Percentiles rank a stretch among this genome's conserved stretches.
phyloP scores from a whole-genome alignment of 92 coral and sea anemone genomes.

The Hydrozoanthus gracilis region DNA sequence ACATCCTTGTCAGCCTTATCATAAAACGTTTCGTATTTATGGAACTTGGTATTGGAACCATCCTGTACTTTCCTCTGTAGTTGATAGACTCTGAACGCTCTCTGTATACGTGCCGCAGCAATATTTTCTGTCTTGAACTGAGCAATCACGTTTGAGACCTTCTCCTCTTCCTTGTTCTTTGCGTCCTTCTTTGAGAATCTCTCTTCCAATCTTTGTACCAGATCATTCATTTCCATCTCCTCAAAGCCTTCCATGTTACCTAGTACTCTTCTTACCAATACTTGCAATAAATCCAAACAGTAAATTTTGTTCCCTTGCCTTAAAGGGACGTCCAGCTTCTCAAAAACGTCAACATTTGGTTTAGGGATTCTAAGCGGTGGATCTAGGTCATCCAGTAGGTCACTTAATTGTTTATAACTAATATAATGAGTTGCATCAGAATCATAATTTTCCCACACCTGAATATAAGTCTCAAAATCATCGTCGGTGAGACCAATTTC shows the following conservation, averaged over 20 bases:
- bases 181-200: conserved; percentile 71
- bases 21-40: conserved; percentile 69
- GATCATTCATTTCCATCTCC: conserved; percentile 77
- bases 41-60: conserved; percentile 72
- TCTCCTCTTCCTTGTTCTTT: conserved; percentile 62
- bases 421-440: conserved; percentile 88
- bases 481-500: conserved; percentile 97
- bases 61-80: conserved; percentile 65
- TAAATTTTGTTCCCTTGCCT: conserved; percentile 79
- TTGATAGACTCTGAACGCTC: conserved; percentile 81
- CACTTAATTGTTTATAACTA: conserved; percentile 77
- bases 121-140: conserved; percentile 62
- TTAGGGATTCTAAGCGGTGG: conserved; percentile 94
- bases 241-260: conserved; percentile 92
- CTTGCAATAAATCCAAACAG: conserved; percentile 92
- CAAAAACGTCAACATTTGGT: conserved; percentile 86
- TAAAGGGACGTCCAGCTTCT: conserved; percentile 78
- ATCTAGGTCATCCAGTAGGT: conserved; percentile 91
- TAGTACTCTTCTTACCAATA: conserved; percentile 79
- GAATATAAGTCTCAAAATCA: conserved; percentile 92
- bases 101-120: conserved; percentile 83
- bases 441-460: conserved; percentile 92
- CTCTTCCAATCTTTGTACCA: conserved; percentile 79
- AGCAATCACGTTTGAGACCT: conserved; percentile 66
- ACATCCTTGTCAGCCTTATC: conserved; percentile 75